Percentiles rank a stretch among this genome's conserved stretches.
These are phyloP conservation scores for Drosophila pandora DNA, from an alignment of 1,140 invertebrate species.

Conservation along the genomic window DNA sequence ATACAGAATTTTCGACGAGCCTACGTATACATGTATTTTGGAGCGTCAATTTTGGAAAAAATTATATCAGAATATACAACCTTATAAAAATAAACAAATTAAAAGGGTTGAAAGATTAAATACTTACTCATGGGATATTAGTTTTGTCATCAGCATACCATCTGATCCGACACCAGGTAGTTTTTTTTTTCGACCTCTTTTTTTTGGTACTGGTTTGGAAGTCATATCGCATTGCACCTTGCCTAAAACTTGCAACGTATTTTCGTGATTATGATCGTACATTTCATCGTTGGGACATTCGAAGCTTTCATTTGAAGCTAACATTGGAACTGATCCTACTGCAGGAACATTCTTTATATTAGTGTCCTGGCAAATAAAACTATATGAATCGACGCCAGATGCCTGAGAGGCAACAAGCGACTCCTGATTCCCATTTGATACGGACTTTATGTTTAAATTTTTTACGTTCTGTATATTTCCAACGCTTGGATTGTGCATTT, in stretches of 20 bases:
- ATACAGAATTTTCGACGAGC: too few relatives aligned
- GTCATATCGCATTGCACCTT: conserved; percentile 3
- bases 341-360: conserved; percentile 10
- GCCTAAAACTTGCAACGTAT: not conserved
- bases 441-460: conserved; percentile 8
- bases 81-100: conserved; percentile 15
- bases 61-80: not conserved
- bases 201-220: conserved; percentile 43
- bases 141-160: conserved; percentile 14
- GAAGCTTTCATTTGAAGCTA: conserved; percentile 14
- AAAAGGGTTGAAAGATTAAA: not conserved
- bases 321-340: conserved; percentile 10
- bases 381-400: conserved; percentile 52
- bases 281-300: conserved; percentile 26
- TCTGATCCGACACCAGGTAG: conserved; percentile 9
- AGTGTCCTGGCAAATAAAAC: conserved; percentile 58
- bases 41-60: not conserved
- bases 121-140: conserved; percentile 39
- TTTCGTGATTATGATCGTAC: conserved; percentile 6
- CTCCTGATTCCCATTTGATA: conserved; percentile 24
- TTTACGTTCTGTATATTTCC: conserved; percentile 36
- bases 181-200: conserved; percentile 68
- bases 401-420: not conserved
- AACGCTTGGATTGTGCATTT: conserved; percentile 51
- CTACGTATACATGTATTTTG: too few relatives aligned